Percentiles rank a stretch among this genome's conserved stretches.
Conservation (phyloP, 2,888 invertebrate species). For the Lampropteryx suffumata region DNA sequence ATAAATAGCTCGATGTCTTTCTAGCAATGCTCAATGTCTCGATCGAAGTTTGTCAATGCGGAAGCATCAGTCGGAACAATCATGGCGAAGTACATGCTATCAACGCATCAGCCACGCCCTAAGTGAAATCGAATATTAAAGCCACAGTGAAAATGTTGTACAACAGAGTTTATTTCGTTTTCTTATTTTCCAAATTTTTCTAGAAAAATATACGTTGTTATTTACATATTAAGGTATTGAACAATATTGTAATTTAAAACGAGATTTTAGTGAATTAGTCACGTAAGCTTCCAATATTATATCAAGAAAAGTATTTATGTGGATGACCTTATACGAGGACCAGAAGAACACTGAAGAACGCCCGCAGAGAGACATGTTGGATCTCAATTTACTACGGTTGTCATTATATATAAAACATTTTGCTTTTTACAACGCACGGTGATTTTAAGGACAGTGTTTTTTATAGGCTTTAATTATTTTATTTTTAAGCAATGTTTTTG, state of each 20-base stretch:
- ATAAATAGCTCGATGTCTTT: too few relatives aligned
- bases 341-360: slow-evolving; percentile 1
- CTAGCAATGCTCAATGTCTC: too few relatives aligned
- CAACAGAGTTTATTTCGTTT: too few relatives aligned
- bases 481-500: too few relatives aligned
- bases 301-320: slow-evolving; percentile 11
- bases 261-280: slow-evolving; percentile 55
- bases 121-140: slow-evolving; percentile 46
- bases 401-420: slow-evolving; percentile 24
- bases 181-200: too few relatives aligned
- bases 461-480: too few relatives aligned
- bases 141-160: slow-evolving; percentile 51
- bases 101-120: slow-evolving; percentile 53
- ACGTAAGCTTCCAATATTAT: neutral
- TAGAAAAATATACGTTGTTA: too few relatives aligned
- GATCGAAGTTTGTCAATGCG: slow-evolving; percentile 59
- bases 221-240: too few relatives aligned
- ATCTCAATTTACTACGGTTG: slow-evolving; percentile 26
- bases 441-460: slow-evolving; percentile 13
- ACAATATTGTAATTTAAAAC: neutral
- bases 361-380: slow-evolving; percentile 25
- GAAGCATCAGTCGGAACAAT: slow-evolving; percentile 54
- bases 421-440: slow-evolving; percentile 16
- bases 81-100: slow-evolving; percentile 46
- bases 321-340: slow-evolving; percentile 8